These are phyloP conservation scores for Plecturocebus donacophilus DNA, from an alignment of 2,113 vertebrate genomes.

Conservation along the genomic window DNA sequence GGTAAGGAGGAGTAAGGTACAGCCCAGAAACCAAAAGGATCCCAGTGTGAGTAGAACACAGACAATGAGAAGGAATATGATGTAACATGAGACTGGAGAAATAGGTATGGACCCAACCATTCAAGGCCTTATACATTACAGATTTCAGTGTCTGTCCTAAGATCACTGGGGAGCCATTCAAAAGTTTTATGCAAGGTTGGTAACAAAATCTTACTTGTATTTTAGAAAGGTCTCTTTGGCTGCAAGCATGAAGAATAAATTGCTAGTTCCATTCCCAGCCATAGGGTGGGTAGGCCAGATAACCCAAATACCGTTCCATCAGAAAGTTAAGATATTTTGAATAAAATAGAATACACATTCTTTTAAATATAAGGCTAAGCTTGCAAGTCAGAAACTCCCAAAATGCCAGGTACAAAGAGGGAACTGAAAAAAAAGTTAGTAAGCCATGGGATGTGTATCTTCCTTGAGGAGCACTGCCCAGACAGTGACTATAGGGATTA, in stretches of 20 bases:
- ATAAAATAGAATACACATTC: neutral
- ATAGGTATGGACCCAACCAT: neutral
- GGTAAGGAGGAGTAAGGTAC: slow-evolving; percentile 19
- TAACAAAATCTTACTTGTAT: neutral
- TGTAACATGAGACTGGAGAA: neutral
- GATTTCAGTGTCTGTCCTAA: slow-evolving; percentile 5
- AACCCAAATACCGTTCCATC: neutral
- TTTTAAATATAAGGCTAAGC: slow-evolving; percentile 33
- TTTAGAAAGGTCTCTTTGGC: slow-evolving; percentile 29
- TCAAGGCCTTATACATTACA: neutral
- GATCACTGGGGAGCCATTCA: neutral
- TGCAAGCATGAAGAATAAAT: neutral
- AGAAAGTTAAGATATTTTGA: slow-evolving; percentile 23
- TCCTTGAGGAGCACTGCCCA: neutral
- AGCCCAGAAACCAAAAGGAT: slow-evolving; percentile 4
- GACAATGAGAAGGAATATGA: neutral
- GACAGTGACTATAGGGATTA: neutral
- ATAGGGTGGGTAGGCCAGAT: neutral
- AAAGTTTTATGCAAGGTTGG: neutral
- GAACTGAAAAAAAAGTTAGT: neutral
- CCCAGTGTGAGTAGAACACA: neutral
- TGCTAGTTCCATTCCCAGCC: slow-evolving; percentile 3
- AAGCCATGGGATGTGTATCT: neutral
- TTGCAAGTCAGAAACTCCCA: neutral
- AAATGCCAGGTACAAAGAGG: neutral